Conservation (phyloP, 2,113 vertebrate genomes). For the Cichladusa arquata region DNA sequence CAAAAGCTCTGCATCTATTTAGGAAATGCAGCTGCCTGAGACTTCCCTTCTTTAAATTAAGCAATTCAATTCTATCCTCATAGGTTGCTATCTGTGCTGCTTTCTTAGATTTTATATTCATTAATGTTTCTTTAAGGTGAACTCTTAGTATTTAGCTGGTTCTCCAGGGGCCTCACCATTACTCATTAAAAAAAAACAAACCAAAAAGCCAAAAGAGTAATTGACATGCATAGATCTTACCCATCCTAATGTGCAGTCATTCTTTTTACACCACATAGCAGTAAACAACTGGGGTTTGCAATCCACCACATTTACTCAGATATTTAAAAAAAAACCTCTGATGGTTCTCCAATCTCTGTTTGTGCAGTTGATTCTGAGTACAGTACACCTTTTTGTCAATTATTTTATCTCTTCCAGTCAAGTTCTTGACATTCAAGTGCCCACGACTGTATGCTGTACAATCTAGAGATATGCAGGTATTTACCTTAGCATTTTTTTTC, state of each 20-base stretch:
- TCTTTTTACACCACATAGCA: background rate
- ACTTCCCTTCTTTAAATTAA: background rate
- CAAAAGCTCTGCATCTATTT: background rate
- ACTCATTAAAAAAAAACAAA: background rate
- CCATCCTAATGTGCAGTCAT: background rate
- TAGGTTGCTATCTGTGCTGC: background rate
- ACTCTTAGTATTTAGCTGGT: background rate
- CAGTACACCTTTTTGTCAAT: background rate
- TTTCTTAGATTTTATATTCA: background rate
- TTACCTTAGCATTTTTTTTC: slow-evolving; percentile 85
- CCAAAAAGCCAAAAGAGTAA: background rate
- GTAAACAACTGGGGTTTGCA: accelerated
- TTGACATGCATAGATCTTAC: background rate
- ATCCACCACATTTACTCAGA: background rate
- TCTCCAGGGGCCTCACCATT: background rate
- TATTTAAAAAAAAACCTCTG: background rate
- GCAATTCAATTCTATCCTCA: background rate
- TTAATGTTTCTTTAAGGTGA: background rate
- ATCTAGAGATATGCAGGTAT: background rate
- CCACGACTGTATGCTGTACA: background rate
- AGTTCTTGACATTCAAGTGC: background rate
- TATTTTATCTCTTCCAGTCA: background rate
- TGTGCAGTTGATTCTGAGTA: background rate
- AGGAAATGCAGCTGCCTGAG: background rate
- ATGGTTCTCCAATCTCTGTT: background rate